These are phyloP conservation scores for Apteryx owenii DNA, from an alignment of 2,113 vertebrate species.

Conservation along the genomic window DNA sequence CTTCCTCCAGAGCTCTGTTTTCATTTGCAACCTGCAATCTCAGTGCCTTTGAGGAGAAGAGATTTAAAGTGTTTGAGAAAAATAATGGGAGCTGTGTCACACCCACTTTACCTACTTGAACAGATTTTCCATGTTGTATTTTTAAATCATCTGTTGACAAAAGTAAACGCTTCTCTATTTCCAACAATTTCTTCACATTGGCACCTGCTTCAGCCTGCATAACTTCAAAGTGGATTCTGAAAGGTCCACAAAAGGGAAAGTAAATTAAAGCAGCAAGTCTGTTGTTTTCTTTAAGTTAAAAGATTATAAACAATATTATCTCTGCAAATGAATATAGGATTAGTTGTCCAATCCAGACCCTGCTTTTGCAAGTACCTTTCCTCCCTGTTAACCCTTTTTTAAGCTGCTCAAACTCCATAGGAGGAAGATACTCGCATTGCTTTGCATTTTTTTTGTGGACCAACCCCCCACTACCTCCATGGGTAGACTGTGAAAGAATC, in stretches of 20 bases:
- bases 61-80: not conserved
- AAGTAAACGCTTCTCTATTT: constrained; percentile 75
- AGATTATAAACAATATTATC: not conserved
- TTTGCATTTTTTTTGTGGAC: not conserved
- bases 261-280: not conserved
- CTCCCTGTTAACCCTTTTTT: not conserved
- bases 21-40: not conserved
- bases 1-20: not conserved
- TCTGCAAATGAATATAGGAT: not conserved
- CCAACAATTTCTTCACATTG: constrained; percentile 84
- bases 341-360: not conserved
- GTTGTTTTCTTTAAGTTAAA: not conserved
- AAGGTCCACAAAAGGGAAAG: not conserved
- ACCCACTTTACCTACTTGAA: constrained; percentile 70
- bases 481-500: not conserved
- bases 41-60: not conserved
- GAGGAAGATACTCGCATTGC: not conserved
- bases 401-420: not conserved
- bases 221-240: constrained; percentile 84
- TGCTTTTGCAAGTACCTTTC: not conserved
- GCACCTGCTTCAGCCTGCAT: constrained; percentile 78
- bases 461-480: not conserved
- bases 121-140: constrained; percentile 76
- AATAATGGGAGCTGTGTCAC: not conserved
- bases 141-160: constrained; percentile 80